phyloP scores from a whole-genome alignment of 2,797 vertebrate genomes.

The Lithobates sylvaticus region DNA sequence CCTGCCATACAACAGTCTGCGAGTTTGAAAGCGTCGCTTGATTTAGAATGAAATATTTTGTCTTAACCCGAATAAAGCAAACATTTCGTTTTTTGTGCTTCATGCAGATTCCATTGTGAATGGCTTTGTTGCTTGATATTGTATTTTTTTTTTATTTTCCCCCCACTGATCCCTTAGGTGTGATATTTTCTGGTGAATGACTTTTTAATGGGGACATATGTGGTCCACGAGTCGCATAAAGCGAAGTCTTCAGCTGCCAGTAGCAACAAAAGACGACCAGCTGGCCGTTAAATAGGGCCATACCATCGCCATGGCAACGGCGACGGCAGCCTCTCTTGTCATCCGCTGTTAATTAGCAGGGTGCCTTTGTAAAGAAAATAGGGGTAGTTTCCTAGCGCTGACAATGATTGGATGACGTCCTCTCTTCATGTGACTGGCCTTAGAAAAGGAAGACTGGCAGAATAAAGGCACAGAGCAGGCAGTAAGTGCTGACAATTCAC shows the following conservation, averaged over 20 bases:
- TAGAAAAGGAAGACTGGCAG: constrained; percentile 30
- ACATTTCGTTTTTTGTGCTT: background rate
- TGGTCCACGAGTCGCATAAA: constrained; percentile 50
- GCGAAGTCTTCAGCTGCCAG: constrained; percentile 54
- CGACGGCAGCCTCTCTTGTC: constrained; percentile 54
- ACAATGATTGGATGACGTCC: constrained; percentile 43
- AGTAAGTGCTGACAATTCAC: constrained; percentile 42
- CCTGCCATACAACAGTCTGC: background rate
- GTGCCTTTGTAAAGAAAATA: constrained; percentile 47
- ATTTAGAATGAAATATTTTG: constrained; percentile 27
- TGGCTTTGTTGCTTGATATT: constrained; percentile 27
- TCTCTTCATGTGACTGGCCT: constrained; percentile 25
- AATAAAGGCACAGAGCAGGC: constrained; percentile 25
- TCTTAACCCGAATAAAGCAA: constrained; percentile 14
- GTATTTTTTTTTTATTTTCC: constrained; percentile 1
- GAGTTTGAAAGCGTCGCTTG: background rate
- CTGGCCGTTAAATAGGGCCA: constrained; percentile 58
- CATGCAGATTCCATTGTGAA: constrained; percentile 31
- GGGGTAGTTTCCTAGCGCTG: constrained; percentile 39
- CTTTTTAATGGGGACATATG: constrained; percentile 61
- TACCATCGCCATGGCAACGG: constrained; percentile 56
- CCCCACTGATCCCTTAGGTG: constrained; percentile 32
- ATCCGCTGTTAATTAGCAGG: constrained; percentile 56
- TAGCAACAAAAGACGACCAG: constrained; percentile 59
- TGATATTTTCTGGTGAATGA: constrained; percentile 52